Evolutionary conservation across 2,888 invertebrate genomes (phyloP), one percentile per base, ranked within the genome.

Genomic region (Drosophila fungiperda): DNA sequence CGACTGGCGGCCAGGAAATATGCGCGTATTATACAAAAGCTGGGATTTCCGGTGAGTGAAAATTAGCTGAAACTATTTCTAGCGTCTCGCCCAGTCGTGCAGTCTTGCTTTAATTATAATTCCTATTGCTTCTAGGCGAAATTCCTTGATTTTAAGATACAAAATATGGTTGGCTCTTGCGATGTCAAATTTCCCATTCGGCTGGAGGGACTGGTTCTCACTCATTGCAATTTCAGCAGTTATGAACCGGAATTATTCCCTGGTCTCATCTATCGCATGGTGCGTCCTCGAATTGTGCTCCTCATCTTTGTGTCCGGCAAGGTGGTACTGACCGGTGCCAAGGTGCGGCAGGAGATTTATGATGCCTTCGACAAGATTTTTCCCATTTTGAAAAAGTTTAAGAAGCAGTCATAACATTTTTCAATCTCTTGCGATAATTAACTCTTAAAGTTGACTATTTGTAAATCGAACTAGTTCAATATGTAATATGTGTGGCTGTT

Each of bases 221-320:
- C 95, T 86, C 97, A 95, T 94, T 96, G 95, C 87, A 97, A 95
- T 93, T 97, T 95, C 91, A 96, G 96, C 90, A 96, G 96, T 2
- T 99, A 99, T 93, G 99, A 99, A 93, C 99, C 99, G 0, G 99
- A 99, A 93, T 94, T 99, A 53, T 99, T 99, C 93, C 99, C 99
- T 52, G 99, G 99, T 79, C 95, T 99, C 50, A 99, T 99, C 87
- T 99, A 99, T 93, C 95, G 99, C 91, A 98, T 99, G 98, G 98
- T 99, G 64, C 97, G 98, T 93, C 99, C 99, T 9, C 96, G 98
- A 90, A 97, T 99, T 91, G 99, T 99, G 6, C 94, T 99, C 78
- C 94, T 99, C 59, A 99, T 99, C 90, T 99, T 99, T 94, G 99
- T 99, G 6, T 99, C 99, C 77, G 99, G 99, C 57, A 99, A 99